Conservation (phyloP, 2,888 invertebrate species). For the Phania funesta region DNA sequence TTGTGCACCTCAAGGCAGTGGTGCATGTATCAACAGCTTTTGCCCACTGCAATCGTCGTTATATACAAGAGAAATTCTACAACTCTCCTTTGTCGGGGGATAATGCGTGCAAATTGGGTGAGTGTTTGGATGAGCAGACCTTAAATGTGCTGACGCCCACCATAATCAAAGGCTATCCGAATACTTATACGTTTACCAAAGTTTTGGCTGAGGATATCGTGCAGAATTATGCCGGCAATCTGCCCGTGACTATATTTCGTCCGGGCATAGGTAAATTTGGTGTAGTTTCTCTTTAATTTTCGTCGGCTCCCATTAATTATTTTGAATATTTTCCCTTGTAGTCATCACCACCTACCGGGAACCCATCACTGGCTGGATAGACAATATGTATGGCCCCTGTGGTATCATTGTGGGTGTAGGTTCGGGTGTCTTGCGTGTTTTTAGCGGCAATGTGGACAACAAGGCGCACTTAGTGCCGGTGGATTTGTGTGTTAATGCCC, state of each 20-base stretch:
- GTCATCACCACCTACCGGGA: constrained; percentile 82
- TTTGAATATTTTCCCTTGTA: constrained; percentile 64
- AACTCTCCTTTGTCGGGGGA: constrained; percentile 76
- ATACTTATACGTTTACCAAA: constrained; percentile 88
- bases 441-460: constrained; percentile 78
- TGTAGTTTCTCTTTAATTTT: not conserved
- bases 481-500: constrained; percentile 81
- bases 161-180: constrained; percentile 81
- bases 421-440: constrained; percentile 83
- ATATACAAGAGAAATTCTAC: constrained; percentile 81
- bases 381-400: constrained; percentile 85
- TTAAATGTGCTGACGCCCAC: constrained; percentile 78
- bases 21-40: constrained; percentile 87
- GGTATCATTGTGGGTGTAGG: constrained; percentile 82
- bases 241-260: constrained; percentile 86
- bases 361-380: constrained; percentile 85
- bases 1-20: constrained; percentile 83
- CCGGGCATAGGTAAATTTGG: constrained; percentile 84
- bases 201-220: constrained; percentile 86
- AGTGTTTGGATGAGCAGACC: constrained; percentile 80
- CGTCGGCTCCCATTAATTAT: too few species aligned
- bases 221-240: constrained; percentile 82
- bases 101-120: constrained; percentile 79
- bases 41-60: constrained; percentile 83
- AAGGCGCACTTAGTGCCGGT: constrained; percentile 81